Evolutionary conservation across 1,140 invertebrate species (phyloP), one percentile per base, ranked within the genome.

Genomic region (Melanaphis sacchari): DNA sequence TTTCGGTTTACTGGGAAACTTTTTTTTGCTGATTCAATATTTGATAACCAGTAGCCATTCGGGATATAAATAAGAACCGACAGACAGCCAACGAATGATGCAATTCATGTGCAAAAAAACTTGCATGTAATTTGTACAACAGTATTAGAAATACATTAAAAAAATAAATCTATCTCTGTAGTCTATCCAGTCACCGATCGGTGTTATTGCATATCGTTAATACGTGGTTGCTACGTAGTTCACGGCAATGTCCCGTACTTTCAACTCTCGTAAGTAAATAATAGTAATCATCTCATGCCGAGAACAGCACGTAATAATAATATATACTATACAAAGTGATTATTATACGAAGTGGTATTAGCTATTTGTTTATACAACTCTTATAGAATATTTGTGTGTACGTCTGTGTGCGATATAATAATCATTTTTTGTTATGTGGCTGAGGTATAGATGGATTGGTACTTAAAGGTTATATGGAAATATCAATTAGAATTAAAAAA

Each of bases 21-120:
- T 85, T 85, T 54, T 59, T 31, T 90, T 41, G 36, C 36, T 59
- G 54, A 41, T 59, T 54, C 38, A 41, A 90, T 90, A 90, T 59
- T 46, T 31, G 52, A 90, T 90, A 90, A 41, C 52, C 38, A 54
- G 24, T 40, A 38, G 41, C 38, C 46, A 46, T 38, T 36, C 5
- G 22, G 54, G 59, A 90, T 54, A 90, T 90, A 90, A 40, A 90
- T 90, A 26, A 66, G 59, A 90, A 26, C 54, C 31, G 89, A 59
- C 89, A 66, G 5, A 40, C 52, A 54, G 88, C 24, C 22, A 54
- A 90, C 36, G 88, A 54, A 90, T 40, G 22, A 43, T n/a, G 38
- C 24, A 24, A 46, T 87, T 22, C 84, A 41, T 31, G 38, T 26
- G 40, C 4, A 43, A 46, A 87, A 36, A 46, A 43, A 26, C 40